Base-by-base conservation (phyloP, 2,797 vertebrate genomes). In the Stomatorhinus walkeri region DNA sequence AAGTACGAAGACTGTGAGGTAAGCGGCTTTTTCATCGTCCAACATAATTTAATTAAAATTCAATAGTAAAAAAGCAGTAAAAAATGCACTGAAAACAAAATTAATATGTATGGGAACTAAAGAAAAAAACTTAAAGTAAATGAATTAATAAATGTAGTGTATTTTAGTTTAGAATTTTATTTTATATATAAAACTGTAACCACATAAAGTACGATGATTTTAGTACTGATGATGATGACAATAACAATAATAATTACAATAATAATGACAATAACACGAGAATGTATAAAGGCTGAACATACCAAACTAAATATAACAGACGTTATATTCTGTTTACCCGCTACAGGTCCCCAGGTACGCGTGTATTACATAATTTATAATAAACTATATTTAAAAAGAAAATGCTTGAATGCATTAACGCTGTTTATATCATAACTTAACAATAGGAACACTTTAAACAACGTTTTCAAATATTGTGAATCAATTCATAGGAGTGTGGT, bases 1-100 rank as follows among this genome's bases (percentile, higher is more conserved):
- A 99, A 99, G 95, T 99, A 99, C 96, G 98, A 99, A 95, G 98
- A 99, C 94, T 99, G 96, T 93, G 98, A 99, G 98, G 98, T 99
- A 99, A 98, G 98, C 93, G 91, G 88, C 89, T 90, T 90, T 92
- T 88, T 28, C 87, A 36, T 22, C 61, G 46, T 36, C 46, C 24
- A 64, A 0, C 28, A 85, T 12, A 51, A 59, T 84, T 49, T 84
- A 0, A 85, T 68, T 49, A 10, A 86, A 59, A 88, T 36, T 14
- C 54, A 14, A 24, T 28, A 5, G 43, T 7, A 54, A 1, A 51
- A 54, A 85, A 32, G 28, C 68, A 6, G 24, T 32, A 14, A 43
- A 49, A 85, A 85, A 52, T 85, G 48, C 22, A 52, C 51, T 32
- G n/a, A 51, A 51, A 46, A 22, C 36, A 81, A 22, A 81, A 43